Evolutionary conservation across 2,888 invertebrate genomes (phyloP).

Genomic region (Carabus problematicus): DNA sequence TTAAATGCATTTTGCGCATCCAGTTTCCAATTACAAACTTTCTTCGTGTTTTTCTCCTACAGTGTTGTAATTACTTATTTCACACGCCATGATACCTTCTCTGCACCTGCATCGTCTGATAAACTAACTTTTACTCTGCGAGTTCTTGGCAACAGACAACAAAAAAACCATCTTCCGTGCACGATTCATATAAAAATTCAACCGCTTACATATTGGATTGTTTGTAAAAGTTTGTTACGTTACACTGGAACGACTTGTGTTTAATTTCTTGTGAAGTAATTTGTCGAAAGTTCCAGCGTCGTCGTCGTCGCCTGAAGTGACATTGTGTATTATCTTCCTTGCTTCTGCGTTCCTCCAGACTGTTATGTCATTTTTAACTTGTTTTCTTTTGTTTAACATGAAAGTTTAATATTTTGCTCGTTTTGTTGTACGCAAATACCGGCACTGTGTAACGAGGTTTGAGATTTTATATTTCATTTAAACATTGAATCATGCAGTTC

Average conservation of each 20-base stretch:
- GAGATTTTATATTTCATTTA: too few species aligned
- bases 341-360: not conserved
- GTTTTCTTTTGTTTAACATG: not conserved
- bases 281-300: conserved; percentile 4
- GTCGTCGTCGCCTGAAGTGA: not conserved
- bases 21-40: conserved; percentile 21
- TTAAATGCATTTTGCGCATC: too few species aligned
- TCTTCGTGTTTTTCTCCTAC: not conserved
- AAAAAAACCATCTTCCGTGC: not conserved
- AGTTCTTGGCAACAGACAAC: not conserved
- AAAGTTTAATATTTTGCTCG: too few species aligned
- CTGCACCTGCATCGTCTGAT: conserved; percentile 19
- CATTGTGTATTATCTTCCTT: not conserved
- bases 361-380: not conserved
- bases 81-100: conserved; percentile 3
- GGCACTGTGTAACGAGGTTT: too few species aligned
- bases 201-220: not conserved
- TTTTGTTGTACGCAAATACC: too few species aligned
- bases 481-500: too few species aligned
- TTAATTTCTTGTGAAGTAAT: conserved; percentile 11
- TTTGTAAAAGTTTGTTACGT: not conserved
- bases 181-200: conserved; percentile 1
- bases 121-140: conserved; percentile 13
- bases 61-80: conserved; percentile 12
- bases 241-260: not conserved